Percentiles rank a stretch among this genome's conserved stretches.
These are phyloP conservation scores for Hylaeus volcanicus DNA, from an alignment of 1,140 invertebrate species.

Conservation along the genomic window DNA sequence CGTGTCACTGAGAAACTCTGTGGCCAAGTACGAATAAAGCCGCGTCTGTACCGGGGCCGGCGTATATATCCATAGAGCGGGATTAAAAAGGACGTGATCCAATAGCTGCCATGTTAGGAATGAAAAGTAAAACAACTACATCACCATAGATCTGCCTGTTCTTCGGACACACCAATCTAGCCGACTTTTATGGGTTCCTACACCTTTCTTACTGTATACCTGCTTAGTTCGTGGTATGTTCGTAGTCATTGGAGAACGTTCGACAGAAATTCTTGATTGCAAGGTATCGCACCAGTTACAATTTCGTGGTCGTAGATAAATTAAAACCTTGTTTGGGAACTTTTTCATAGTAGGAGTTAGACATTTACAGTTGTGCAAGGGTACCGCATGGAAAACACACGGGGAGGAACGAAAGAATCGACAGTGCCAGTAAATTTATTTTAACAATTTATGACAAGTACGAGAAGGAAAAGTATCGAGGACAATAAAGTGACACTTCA, in stretches of 20 bases:
- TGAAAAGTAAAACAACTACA: conserved; percentile 88
- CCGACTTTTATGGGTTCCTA: conserved; percentile 72
- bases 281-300: not conserved
- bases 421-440: conserved; percentile 1
- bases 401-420: not conserved
- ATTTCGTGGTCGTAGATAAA: not conserved
- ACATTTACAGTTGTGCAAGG: conserved; percentile 23
- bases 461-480: not conserved
- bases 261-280: not conserved
- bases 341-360: not conserved
- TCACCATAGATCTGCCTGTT: conserved; percentile 84
- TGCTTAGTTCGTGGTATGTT: not conserved
- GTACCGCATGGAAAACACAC: not conserved
- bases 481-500: conserved; percentile 17
- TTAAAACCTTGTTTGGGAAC: not conserved
- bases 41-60: conserved; percentile 97
- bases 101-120: conserved; percentile 94
- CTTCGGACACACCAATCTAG: conserved; percentile 82
- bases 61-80: conserved; percentile 98
- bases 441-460: not conserved
- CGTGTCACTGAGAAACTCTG: conserved; percentile 97
- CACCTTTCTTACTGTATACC: conserved; percentile 2
- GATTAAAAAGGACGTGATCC: conserved; percentile 99
- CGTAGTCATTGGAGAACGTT: not conserved
- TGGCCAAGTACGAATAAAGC: conserved; percentile 98